phyloP scores from a whole-genome alignment of 2,888 invertebrate species.

The Lepidochrysops patricia region DNA sequence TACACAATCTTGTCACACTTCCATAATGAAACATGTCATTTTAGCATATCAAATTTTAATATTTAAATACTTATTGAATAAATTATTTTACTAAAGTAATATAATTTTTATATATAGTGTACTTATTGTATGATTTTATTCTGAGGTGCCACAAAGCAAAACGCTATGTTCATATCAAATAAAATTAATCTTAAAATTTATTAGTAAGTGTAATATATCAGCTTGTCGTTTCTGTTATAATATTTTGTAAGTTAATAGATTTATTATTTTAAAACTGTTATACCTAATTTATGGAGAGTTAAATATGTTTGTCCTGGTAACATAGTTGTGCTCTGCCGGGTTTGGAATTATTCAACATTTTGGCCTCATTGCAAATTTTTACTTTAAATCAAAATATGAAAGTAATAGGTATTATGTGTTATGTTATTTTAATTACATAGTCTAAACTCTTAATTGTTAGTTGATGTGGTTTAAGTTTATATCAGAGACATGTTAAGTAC shows the following conservation, averaged over 20 bases:
- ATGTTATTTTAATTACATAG: constrained; percentile 5
- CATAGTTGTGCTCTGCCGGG: constrained; percentile 2
- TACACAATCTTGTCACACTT: not conserved
- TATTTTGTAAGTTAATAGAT: constrained; percentile 2
- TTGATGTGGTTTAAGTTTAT: constrained; percentile 9
- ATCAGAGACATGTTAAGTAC: constrained; percentile 14
- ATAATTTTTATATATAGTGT: constrained; percentile 10
- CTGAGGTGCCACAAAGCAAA: constrained; percentile 15
- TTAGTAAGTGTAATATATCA: not conserved
- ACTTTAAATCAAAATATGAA: not conserved
- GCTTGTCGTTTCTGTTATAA: not conserved
- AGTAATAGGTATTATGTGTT: not conserved
- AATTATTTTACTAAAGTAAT: constrained; percentile 13
- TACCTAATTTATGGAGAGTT: not conserved
- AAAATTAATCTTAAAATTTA: not conserved
- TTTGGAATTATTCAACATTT: not conserved
- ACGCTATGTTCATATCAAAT: constrained; percentile 14
- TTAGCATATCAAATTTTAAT: constrained; percentile 12
- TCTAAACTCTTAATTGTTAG: constrained; percentile 8
- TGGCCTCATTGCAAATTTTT: not conserved
- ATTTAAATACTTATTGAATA: not conserved
- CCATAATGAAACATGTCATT: constrained; percentile 13
- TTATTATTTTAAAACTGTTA: not conserved
- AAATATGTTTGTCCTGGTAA: constrained; percentile 13
- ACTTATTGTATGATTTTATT: constrained; percentile 4